Conservation (phyloP, 2,113 vertebrate genomes). For the Chaenocephalus aceratus region DNA sequence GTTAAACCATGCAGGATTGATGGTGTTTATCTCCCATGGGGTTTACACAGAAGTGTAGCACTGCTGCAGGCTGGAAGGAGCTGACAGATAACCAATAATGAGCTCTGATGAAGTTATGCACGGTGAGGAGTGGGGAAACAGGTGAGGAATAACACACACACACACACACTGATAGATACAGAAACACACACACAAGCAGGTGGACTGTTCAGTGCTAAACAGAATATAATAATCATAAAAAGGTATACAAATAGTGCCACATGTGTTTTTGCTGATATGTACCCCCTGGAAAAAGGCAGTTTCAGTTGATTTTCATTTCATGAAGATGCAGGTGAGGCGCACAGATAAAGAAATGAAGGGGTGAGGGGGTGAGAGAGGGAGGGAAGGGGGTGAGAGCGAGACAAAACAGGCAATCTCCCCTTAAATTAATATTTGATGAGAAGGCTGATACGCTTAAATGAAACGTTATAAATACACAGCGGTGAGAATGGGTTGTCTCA, state of each 20-base stretch:
- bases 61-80: constrained; percentile 47
- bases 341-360: constrained; percentile 24
- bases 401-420: constrained; percentile 57
- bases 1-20: constrained; percentile 49
- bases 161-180: background rate
- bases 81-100: constrained; percentile 62
- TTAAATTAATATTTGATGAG: constrained; percentile 71
- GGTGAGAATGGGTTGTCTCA: constrained; percentile 47
- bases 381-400: background rate
- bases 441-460: constrained; percentile 59
- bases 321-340: background rate
- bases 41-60: constrained; percentile 45
- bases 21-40: constrained; percentile 58
- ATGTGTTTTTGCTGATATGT: background rate
- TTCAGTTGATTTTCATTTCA: constrained; percentile 15
- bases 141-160: constrained; percentile 18
- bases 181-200: background rate
- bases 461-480: constrained; percentile 59
- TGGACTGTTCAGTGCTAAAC: constrained; percentile 6
- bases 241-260: background rate
- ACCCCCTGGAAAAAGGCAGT: background rate
- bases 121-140: constrained; percentile 10
- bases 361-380: background rate
- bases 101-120: constrained; percentile 46
- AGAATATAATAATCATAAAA: constrained; percentile 13